Evolutionary conservation across 2,113 vertebrate species (phyloP), one percentile per base, ranked within the genome.

Genomic region (Hypocryptadius cinnamomeus): DNA sequence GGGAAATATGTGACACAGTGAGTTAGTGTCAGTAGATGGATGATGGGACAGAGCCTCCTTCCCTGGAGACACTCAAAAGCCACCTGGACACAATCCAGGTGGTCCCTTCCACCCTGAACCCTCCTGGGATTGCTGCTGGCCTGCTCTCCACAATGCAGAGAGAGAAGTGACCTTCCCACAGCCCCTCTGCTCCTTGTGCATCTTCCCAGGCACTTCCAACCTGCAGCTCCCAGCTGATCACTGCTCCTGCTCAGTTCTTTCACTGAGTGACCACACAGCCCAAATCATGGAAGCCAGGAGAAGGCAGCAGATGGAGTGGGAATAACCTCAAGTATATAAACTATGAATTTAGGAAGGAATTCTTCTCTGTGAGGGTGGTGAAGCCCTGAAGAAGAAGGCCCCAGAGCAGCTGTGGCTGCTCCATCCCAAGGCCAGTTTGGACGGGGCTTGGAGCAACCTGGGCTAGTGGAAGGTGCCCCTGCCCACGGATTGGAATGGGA

Each of bases 401-500:
- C 28, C 11, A 5, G 15, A 70, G 40, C 16, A 69, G 45, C 61
- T 39, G 33, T 57, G 51, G 69, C 28, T 40, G 28, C 39, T 7
- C 21, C 70, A 54, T 35, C 54, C 40, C 54, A 24, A 35, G 39
- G 30, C 23, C 47, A 19, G 14, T 15, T 0, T 66, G 44, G 74
- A 64, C 0, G 0, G 7, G 8, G 40, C 47, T 79, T 47, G 30
- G 51, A 59, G 9, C 51, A 28, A 1, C 37, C 28, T 21, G 60
- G 6, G 24, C 1, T 5, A 18, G 20, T 3, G 30, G 8, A 17
- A 68, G 5, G 7, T 30, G 19, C 13, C 42, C 11, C 47, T 22
- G 42, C 14, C 42, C 8, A 15, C 0, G 0, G 15, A 2, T 4
- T 59, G 51, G 23, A 73, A 51, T 1, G 5, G 20, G 69, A 40